Percentiles rank a stretch among this genome's conserved stretches.
phyloP scores from a whole-genome alignment of 1,140 invertebrate genomes.

The Macrotrachela quadricornifera region DNA sequence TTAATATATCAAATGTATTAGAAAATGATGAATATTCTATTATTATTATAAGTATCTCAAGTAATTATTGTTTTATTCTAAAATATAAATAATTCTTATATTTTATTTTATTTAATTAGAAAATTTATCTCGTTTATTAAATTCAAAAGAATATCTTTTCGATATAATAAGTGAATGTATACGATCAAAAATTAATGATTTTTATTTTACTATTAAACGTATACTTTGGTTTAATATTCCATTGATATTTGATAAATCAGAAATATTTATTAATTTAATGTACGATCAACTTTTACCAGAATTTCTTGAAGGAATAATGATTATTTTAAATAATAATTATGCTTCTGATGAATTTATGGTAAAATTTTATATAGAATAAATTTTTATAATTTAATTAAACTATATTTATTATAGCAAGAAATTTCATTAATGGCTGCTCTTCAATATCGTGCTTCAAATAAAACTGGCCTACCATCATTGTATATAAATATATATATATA shows the following conservation, averaged over 20 bases:
- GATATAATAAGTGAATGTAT: constrained; percentile 87
- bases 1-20: no score
- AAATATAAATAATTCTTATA: neutral
- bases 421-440: constrained; percentile 45
- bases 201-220: constrained; percentile 89
- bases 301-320: constrained; percentile 74
- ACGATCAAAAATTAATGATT: constrained; percentile 55
- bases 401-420: no score
- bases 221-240: constrained; percentile 83
- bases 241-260: constrained; percentile 38
- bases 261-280: constrained; percentile 78
- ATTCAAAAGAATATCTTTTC: constrained; percentile 81
- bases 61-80: no score
- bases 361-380: no score
- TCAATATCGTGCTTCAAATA: constrained; percentile 65
- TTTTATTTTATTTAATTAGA: constrained; percentile 8
- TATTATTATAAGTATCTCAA: no score
- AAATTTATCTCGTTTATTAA: constrained; percentile 61
- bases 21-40: no score
- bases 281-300: constrained; percentile 82
- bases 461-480: constrained; percentile 53
- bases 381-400: no score
- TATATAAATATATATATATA: constrained; percentile 13
- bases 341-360: no score
- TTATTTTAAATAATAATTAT: constrained; percentile 34